Conservation (phyloP, 2,113 vertebrate genomes). For the Pygoscelis antarcticus region DNA sequence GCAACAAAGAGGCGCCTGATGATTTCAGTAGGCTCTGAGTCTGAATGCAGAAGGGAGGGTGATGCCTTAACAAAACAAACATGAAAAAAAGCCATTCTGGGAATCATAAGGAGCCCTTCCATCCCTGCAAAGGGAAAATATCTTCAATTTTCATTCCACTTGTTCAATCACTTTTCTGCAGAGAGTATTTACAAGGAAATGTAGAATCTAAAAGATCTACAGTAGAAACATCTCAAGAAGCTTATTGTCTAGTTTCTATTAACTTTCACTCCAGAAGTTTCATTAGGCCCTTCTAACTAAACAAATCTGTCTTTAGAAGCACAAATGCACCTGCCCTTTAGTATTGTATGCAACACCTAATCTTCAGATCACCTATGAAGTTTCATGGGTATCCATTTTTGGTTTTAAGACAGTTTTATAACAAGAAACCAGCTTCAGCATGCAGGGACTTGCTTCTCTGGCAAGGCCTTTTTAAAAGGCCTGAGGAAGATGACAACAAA, state of each 20-base stretch:
- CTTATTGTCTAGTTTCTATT: background rate
- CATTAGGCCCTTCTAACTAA: background rate
- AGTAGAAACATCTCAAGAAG: background rate
- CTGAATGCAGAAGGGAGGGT: background rate
- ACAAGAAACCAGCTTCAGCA: background rate
- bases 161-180: background rate
- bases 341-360: background rate
- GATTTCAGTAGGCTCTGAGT: background rate
- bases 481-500: background rate
- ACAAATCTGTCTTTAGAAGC: background rate
- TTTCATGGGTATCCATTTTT: background rate
- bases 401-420: background rate
- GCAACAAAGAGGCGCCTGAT: background rate
- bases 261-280: background rate
- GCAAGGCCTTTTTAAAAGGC: background rate
- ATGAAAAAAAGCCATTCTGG: background rate
- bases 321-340: background rate
- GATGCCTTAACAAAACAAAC: background rate
- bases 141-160: background rate
- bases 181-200: background rate
- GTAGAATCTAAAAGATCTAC: background rate
- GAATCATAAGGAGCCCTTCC: background rate
- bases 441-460: background rate
- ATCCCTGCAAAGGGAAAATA: background rate
- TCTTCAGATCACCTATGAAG: background rate